Evolutionary conservation across 2,797 vertebrate species (phyloP).

Genomic region (Balearica regulorum): DNA sequence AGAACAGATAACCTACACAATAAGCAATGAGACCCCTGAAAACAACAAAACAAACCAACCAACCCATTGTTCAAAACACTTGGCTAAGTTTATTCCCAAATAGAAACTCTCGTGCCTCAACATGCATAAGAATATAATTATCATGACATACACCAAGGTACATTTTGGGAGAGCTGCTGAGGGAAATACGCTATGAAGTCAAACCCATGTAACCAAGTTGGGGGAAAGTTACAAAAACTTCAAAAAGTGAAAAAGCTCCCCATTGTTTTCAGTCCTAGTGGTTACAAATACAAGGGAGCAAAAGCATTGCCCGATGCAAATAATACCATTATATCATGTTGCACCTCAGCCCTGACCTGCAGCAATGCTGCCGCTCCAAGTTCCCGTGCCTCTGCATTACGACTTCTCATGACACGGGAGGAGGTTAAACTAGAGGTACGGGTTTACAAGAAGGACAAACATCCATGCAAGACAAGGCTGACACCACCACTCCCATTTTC

Average conservation of each 20-base stretch:
- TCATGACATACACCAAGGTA: background rate
- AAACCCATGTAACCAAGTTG: fast-evolving
- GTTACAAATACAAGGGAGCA: background rate
- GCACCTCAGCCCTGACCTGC: background rate
- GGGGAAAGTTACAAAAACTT: background rate
- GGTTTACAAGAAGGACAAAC: background rate
- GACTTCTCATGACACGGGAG: background rate
- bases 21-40: background rate
- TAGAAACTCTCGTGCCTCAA: background rate
- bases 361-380: background rate
- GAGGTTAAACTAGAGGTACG: background rate
- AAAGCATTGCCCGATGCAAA: background rate
- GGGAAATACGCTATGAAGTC: background rate
- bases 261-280: background rate
- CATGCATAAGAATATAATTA: background rate
- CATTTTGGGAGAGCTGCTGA: background rate
- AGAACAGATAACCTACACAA: background rate
- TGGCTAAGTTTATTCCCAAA: background rate
- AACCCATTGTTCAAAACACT: background rate
- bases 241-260: background rate
- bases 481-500: background rate
- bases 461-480: background rate
- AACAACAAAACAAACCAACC: background rate
- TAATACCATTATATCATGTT: background rate
- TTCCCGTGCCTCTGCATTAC: background rate